Base-by-base conservation (phyloP, 2,888 invertebrate genomes). In the Chalcosyrphus nemorum region DNA sequence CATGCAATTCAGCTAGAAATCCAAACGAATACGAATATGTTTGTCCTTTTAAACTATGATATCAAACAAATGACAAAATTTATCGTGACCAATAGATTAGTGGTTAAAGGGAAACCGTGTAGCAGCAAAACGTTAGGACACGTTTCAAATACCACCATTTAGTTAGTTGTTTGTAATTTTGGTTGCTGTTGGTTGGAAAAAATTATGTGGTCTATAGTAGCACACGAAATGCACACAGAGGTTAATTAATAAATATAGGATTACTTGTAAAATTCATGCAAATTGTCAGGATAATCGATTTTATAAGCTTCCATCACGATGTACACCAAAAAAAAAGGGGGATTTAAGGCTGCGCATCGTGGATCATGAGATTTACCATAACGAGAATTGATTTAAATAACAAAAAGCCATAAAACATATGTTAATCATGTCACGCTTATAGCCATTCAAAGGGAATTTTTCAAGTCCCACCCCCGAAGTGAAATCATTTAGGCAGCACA, bases 221-320 rank as follows among this genome's bases (percentile, higher is more conserved):
- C 72, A 72, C 78, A 68, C 54, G 61, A 1, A 15, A 0, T 27
- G 41, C 38, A 59, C 4, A 52, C 27, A 61, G 32, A 56, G 41
- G 82, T 82, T 72, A 78, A 82, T 82, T 78, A 82, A 82, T 82
- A 78, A 82, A 78, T 82, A 66, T 61, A 5, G 24, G 54, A 61
- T 66, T 72, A 82, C 72, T 72, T 61, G 66, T 68, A 66, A 9
- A 72, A 78, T 72, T 71, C 32, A 82, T 71, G 57, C 43, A 78
- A 66, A 65, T 71, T 77, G 59, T 45, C 32, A 35, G 47, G 29
- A 45, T 72, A 77, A 82, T 82, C 77, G 65, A 78, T 72, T 82
- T 45, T 45, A 45, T 72, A 45, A 61, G 52, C 59, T 56, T 72
- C 47, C 38, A 45, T 66, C 75, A 15, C 13, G 56, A 7, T 1